These are phyloP conservation scores for Tuta absoluta DNA, from an alignment of 2,888 invertebrate species.

Conservation along the genomic window DNA sequence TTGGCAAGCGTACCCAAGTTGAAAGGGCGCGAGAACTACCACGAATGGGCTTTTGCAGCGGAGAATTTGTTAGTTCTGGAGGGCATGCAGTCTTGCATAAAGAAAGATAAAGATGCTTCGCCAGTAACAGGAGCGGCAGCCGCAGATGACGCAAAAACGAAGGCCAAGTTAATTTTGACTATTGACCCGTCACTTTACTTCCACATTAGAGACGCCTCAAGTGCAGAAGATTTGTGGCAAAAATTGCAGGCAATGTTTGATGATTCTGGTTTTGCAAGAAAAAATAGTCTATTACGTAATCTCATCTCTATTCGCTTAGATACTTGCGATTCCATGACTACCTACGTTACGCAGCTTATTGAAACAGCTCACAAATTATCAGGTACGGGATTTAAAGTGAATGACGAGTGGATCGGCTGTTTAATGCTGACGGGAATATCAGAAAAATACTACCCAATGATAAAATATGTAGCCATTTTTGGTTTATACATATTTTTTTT, in stretches of 20 bases:
- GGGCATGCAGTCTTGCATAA: background rate
- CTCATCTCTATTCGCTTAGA: conserved; percentile 37
- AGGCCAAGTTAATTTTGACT: conserved; percentile 35
- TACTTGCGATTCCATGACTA: conserved; percentile 38
- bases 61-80: conserved; percentile 12
- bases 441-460: too few relatives aligned
- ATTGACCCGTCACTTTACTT: conserved; percentile 36
- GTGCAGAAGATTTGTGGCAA: conserved; percentile 31
- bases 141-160: conserved; percentile 32
- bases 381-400: too few relatives aligned
- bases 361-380: too few relatives aligned
- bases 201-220: conserved; percentile 34
- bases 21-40: conserved; percentile 11
- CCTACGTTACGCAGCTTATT: too few relatives aligned
- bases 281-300: conserved; percentile 35
- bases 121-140: background rate
- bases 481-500: too few relatives aligned
- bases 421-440: too few relatives aligned
- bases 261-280: conserved; percentile 38
- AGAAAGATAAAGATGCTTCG: background rate
- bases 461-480: too few relatives aligned
- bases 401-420: too few relatives aligned
- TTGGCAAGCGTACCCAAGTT: conserved; percentile 11
- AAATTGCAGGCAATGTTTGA: conserved; percentile 36
- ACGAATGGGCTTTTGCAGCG: conserved; percentile 13